A percentile compares a stretch with the other conserved stretches of the same genome.
phyloP scores from a whole-genome alignment of 2,797 vertebrate species.

The Neosilurus mollespiculum region DNA sequence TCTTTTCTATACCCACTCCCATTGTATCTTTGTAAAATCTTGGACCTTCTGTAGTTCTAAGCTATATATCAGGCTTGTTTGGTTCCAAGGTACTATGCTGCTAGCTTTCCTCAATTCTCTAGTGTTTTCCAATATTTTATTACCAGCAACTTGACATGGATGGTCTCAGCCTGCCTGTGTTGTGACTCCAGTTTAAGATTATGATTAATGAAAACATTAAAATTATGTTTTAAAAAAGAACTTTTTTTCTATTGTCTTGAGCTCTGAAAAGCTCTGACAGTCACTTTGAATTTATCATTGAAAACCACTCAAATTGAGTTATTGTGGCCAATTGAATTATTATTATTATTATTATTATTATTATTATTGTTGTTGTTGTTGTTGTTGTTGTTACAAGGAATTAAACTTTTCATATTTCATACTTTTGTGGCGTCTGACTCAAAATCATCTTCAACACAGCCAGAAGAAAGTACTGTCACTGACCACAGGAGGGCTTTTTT shows the following conservation, averaged over 20 bases:
- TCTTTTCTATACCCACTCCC: too few species aligned
- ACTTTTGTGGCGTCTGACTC: background rate
- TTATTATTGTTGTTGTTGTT: too few species aligned
- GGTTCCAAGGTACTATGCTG: background rate
- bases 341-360: too few species aligned
- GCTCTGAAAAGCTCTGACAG: background rate
- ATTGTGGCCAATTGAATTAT: background rate
- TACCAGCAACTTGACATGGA: background rate
- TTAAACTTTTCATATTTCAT: background rate
- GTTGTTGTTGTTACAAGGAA: background rate
- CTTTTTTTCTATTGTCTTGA: background rate
- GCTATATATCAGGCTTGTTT: background rate
- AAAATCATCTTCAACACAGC: background rate
- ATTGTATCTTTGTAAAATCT: background rate
- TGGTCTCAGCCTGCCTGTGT: background rate
- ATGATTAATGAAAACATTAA: background rate
- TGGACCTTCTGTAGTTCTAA: background rate
- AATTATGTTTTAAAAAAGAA: background rate
- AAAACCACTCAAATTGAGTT: background rate
- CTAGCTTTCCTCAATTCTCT: background rate
- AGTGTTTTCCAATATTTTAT: background rate
- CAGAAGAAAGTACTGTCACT: background rate
- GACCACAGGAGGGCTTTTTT: background rate
- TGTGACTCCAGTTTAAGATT: conserved; percentile 7
- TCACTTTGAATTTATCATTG: background rate